Conservation (phyloP, 2,113 vertebrate species). For the Bambusicola thoracicus region DNA sequence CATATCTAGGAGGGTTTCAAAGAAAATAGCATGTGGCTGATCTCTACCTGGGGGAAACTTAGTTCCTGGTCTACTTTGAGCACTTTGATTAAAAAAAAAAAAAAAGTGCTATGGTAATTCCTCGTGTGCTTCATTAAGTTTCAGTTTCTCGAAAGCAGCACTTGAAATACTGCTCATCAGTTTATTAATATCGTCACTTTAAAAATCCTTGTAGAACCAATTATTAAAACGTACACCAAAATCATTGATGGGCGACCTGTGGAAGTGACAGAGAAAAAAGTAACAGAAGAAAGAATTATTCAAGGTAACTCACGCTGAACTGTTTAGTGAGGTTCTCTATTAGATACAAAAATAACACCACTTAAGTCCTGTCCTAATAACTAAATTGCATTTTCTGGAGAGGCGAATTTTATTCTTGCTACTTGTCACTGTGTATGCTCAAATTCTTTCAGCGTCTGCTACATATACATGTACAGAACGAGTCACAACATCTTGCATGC, state of each 20-base stretch:
- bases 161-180: neutral
- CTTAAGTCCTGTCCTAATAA: neutral
- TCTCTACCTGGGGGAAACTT: neutral
- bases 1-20: neutral
- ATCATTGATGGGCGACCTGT: constrained; percentile 80
- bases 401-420: neutral
- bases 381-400: neutral
- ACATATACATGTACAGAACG: neutral
- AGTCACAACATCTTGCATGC: neutral
- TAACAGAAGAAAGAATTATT: constrained; percentile 81
- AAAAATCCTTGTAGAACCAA: constrained; percentile 75
- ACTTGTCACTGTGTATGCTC: neutral
- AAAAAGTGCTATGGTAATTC: neutral
- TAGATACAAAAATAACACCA: neutral
- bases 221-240: constrained; percentile 82
- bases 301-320: constrained; percentile 71
- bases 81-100: rapidly evolving
- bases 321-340: neutral
- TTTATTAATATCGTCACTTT: constrained; percentile 53
- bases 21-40: neutral
- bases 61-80: neutral
- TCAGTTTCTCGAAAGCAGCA: neutral
- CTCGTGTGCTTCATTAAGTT: neutral
- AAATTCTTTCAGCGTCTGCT: neutral
- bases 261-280: constrained; percentile 82